Percentiles rank a stretch among this genome's conserved stretches.
These are phyloP conservation scores for Campodea augens DNA, from an alignment of 1,140 invertebrate species.

Conservation along the genomic window DNA sequence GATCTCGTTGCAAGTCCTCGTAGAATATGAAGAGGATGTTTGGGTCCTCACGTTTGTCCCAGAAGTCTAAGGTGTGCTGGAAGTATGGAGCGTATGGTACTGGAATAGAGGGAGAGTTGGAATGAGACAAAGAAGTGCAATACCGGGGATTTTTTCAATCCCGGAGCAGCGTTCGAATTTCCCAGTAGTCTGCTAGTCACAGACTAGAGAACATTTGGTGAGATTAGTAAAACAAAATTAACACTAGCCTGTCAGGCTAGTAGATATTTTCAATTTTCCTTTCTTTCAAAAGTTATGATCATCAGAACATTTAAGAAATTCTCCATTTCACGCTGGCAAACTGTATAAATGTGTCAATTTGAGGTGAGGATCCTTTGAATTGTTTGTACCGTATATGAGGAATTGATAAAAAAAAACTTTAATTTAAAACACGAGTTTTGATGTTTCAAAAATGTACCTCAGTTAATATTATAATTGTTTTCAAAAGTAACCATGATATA, in stretches of 20 bases:
- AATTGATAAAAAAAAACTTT: too few species aligned
- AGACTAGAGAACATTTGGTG: neutral
- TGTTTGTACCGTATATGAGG: too few species aligned
- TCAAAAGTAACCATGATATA: too few species aligned
- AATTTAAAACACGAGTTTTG: too few species aligned
- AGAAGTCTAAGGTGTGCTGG: slow-evolving; percentile 29
- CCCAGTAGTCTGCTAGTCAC: neutral
- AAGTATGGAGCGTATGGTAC: slow-evolving; percentile 32
- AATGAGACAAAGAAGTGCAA: slow-evolving; percentile 1
- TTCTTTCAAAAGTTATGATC: neutral
- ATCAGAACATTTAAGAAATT: too few species aligned
- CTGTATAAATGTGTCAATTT: too few species aligned
- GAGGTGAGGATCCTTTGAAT: too few species aligned
- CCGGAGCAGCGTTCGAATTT: too few species aligned
- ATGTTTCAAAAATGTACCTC: too few species aligned
- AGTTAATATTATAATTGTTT: too few species aligned
- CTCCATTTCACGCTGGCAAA: too few species aligned
- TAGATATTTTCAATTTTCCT: neutral
- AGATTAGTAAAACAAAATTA: neutral
- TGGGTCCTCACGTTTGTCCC: slow-evolving; percentile 18
- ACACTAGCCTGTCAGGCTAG: too few species aligned
- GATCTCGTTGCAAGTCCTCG: slow-evolving; percentile 30
- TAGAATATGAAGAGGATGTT: slow-evolving; percentile 31
- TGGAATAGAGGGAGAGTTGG: slow-evolving; percentile 14
- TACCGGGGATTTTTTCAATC: neutral